phyloP scores from a whole-genome alignment of 2,797 vertebrate species.

The Centroberyx gerrardi region DNA sequence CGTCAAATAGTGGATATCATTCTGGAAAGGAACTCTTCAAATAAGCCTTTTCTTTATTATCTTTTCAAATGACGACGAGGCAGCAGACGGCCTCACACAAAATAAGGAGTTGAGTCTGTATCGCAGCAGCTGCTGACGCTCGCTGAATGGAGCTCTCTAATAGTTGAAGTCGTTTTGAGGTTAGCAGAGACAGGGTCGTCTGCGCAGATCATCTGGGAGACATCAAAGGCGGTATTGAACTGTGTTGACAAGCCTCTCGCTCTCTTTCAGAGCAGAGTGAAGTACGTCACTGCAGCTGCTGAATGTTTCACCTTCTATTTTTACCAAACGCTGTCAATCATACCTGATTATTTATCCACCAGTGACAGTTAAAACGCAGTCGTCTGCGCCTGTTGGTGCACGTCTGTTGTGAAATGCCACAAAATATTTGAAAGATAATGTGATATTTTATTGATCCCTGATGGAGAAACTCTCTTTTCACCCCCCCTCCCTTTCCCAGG shows the following conservation, averaged over 20 bases:
- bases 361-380: no score
- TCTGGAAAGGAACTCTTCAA: background rate
- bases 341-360: no score
- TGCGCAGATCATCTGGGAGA: constrained; percentile 29
- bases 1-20: constrained; percentile 9
- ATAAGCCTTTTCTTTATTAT: background rate
- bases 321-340: background rate
- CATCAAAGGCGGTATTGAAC: constrained; percentile 46
- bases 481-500: no score
- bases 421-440: no score
- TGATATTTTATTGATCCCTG: constrained; percentile 1
- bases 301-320: background rate
- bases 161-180: constrained; percentile 55
- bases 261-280: constrained; percentile 5
- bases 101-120: background rate
- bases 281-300: background rate
- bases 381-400: no score
- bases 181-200: constrained; percentile 20
- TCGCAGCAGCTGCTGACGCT: constrained; percentile 2
- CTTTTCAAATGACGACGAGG: background rate
- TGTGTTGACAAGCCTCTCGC: constrained; percentile 31
- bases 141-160: background rate
- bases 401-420: no score
- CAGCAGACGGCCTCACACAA: background rate
- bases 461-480: background rate